Evolutionary conservation across 2,888 invertebrate species (phyloP).

Genomic region (Pachydiplax longipennis): DNA sequence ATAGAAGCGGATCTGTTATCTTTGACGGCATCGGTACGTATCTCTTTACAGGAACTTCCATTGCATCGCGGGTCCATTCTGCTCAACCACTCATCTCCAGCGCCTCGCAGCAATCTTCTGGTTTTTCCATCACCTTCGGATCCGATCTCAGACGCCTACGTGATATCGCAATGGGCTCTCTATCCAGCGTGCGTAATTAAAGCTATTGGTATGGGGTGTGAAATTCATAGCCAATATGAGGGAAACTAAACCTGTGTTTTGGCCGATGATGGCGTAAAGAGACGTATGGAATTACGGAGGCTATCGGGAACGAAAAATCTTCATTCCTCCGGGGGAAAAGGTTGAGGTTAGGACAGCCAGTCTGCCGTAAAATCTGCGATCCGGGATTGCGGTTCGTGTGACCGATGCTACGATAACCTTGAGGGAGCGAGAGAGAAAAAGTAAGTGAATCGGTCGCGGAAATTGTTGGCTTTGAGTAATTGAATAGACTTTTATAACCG

Average conservation of each 20-base stretch:
- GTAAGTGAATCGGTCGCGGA: background rate
- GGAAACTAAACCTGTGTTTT: conserved; percentile 39
- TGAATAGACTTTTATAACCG: background rate
- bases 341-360: background rate
- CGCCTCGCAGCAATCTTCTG: background rate
- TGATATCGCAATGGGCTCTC: background rate
- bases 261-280: background rate
- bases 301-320: background rate
- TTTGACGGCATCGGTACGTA: background rate
- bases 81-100: background rate
- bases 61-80: background rate
- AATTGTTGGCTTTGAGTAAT: background rate
- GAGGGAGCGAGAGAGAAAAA: background rate
- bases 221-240: conserved; percentile 39
- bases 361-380: background rate
- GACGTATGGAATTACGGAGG: background rate
- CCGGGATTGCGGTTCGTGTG: background rate
- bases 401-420: background rate
- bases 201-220: conserved; percentile 28
- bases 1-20: background rate
- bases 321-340: background rate
- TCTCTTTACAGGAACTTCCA: background rate
- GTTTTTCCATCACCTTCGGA: background rate
- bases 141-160: background rate
- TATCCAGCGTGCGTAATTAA: conserved; percentile 21